Percentiles rank a stretch among this genome's conserved stretches.
These are phyloP conservation scores for Kuschelorhynchus macadamiae DNA, from an alignment of 2,888 invertebrate species.

Conservation along the genomic window DNA sequence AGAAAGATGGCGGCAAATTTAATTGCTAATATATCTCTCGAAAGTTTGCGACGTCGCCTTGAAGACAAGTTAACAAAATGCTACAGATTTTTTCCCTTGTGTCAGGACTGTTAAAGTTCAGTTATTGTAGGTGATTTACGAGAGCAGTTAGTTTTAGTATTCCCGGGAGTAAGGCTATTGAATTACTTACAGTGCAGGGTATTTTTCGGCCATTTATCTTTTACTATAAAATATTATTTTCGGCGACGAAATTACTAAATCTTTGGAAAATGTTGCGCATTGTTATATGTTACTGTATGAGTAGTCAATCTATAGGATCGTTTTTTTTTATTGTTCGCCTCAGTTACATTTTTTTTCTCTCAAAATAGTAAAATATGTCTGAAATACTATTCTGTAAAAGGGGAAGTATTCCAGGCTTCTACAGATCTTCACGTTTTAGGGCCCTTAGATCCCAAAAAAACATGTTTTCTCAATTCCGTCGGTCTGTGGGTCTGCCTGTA, in stretches of 20 bases:
- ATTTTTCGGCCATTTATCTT: constrained; percentile 21
- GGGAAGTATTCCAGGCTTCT: too few relatives aligned
- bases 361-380: too few relatives aligned
- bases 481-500: too few relatives aligned
- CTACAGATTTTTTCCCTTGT: constrained; percentile 23
- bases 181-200: constrained; percentile 25
- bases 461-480: too few relatives aligned
- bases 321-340: too few relatives aligned
- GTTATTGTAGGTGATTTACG: constrained; percentile 35
- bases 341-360: too few relatives aligned
- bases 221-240: background rate
- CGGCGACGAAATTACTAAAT: background rate
- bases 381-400: too few relatives aligned
- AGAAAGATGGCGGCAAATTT: constrained; percentile 27
- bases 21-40: constrained; percentile 40
- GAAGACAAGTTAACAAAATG: constrained; percentile 42
- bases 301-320: too few relatives aligned
- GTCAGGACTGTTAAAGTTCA: constrained; percentile 29
- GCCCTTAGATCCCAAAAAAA: too few relatives aligned
- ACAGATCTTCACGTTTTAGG: too few relatives aligned
- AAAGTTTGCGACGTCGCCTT: constrained; percentile 30
- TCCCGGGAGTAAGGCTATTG: constrained; percentile 19
- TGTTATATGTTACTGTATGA: too few relatives aligned
- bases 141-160: constrained; percentile 28
- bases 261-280: background rate